Percentiles rank a stretch among this genome's conserved stretches.
Evolutionary conservation across 2,113 vertebrate species (phyloP).

Genomic region (Vulpes lagopus): DNA sequence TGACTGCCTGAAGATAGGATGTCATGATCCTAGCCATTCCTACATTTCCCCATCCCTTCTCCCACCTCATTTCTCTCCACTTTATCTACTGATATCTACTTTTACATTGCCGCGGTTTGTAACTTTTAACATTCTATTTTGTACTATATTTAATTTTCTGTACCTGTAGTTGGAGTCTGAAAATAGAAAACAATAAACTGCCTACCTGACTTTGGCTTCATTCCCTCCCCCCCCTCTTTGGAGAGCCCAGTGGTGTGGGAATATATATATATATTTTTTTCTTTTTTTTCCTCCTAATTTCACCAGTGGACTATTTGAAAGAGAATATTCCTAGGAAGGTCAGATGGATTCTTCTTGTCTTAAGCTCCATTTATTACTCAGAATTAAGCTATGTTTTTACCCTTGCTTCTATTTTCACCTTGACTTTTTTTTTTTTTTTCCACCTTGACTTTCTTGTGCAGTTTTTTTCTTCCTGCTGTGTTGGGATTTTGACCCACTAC

Average conservation of each 20-base stretch:
- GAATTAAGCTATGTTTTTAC: constrained; percentile 42
- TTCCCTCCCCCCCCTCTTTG: neutral
- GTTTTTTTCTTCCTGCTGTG: constrained; percentile 18
- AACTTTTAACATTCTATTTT: constrained; percentile 13
- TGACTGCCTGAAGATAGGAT: neutral
- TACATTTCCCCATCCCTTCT: neutral
- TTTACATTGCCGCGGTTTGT: neutral
- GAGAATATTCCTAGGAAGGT: neutral
- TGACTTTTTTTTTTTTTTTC: constrained; percentile 12
- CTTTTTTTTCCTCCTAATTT: neutral
- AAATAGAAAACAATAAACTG: neutral
- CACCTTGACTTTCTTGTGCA: neutral
- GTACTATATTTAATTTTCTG: neutral
- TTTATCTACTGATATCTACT: neutral
- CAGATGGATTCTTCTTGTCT: constrained; percentile 47
- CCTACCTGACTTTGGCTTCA: neutral
- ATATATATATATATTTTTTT: no score
- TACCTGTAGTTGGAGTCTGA: neutral
- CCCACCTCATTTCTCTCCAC: neutral
- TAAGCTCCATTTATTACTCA: constrained; percentile 26
- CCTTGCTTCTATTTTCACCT: neutral
- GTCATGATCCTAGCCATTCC: neutral
- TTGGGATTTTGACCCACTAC: constrained; percentile 3
- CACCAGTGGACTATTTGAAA: constrained; percentile 32
- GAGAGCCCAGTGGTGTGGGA: neutral